Base-by-base conservation (phyloP, 2,113 vertebrate species). In the Myotis lucifugus region DNA sequence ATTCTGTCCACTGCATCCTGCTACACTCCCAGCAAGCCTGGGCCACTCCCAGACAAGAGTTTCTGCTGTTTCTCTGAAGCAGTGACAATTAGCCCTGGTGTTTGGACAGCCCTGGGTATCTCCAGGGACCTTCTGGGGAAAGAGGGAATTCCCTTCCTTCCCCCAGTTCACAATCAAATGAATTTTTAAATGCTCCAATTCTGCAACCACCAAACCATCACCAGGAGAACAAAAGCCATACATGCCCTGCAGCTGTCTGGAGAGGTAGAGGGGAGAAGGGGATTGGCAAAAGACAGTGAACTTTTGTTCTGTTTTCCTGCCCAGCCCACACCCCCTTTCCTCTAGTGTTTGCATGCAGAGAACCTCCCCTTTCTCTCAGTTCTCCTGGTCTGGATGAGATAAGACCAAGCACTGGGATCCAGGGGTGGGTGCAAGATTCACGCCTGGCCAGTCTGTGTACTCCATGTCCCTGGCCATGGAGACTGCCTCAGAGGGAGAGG, bases 181-280 rank as follows among this genome's bases (percentile, higher is more conserved):
- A 29, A 83, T 42, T 96, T 76, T 83, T n/a, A 82, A 92, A 83
- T 77, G 40, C n/a, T 77, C 29, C 74, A 61, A 70, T 59, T 69
- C 72, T 77, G 14, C 59, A 84, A 46, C 19, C 29, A 52, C 50
- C 11, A 6, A 46, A 42, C 37, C n/a, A 27, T 8, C 48, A 11
- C 21, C 34, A 12, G 9, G 66, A 61, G 40, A 52, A 82, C 73
- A 56, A 70, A 70, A 66, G 37, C 82, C 37, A 40, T 81, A 15
- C 81, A 46, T 81, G 23, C 84, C 64, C 88, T 72, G 59, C 50
- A 64, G 86, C 73, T 94, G 27, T 52, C 61, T 72, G 40, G 59
- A 84, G 42, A 94, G 11, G 34, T 17, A 70, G 40, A 66, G 2
- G 61, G 46, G 46, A 74, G 40, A 61, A 77, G 61, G 23, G 19